Base-by-base conservation (phyloP, 2,888 invertebrate species). In the Ommatoiulus sabulosus region DNA sequence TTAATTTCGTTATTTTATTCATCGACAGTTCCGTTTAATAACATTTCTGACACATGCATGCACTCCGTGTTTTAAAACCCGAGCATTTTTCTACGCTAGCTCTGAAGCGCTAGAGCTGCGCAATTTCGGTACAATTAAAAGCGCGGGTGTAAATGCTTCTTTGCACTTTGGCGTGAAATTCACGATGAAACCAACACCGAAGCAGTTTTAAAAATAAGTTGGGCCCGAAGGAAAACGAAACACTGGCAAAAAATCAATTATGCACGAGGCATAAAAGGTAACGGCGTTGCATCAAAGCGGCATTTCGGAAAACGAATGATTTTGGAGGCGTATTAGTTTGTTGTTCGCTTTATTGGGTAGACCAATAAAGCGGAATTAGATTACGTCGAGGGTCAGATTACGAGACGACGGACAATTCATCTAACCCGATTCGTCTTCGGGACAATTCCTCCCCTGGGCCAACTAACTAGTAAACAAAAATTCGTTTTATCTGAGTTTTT, bases 251-350 rank as follows among this genome's bases (percentile, higher is more conserved):
- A 63, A 63, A 63, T 63, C 63, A 63, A 63, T 63, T 63, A 63
- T 63, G 63, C n/a, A 63, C 63, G n/a, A n/a, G 63, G 63, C 63
- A 63, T 63, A 63, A 63, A 63, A 63, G 63, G 63, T 63, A 63
- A 63, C 63, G 20, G 63, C 63, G n/a, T 17, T 20, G 63, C 63
- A 63, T 63, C 63, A 63, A 63, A 63, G 63, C 63, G n/a, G 63
- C 5, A 17, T 63, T 63, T 63, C 57, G 63, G 6, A 20, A 63
- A 63, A 63, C 63, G n/a, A 63, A 63, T 63, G 20, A 63, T 20
- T 72, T 72, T 72, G 72, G 24, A 72, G 72, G 72, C 72, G 72
- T 72, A 72, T 72, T 72, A 72, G 72, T 24, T 72, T 24, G 72
- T 72, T 72, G 72, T 72, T 72, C 24, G 8, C 24, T 72, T 72